Conservation (phyloP, 2,113 vertebrate species). For the Pluvianellus socialis region DNA sequence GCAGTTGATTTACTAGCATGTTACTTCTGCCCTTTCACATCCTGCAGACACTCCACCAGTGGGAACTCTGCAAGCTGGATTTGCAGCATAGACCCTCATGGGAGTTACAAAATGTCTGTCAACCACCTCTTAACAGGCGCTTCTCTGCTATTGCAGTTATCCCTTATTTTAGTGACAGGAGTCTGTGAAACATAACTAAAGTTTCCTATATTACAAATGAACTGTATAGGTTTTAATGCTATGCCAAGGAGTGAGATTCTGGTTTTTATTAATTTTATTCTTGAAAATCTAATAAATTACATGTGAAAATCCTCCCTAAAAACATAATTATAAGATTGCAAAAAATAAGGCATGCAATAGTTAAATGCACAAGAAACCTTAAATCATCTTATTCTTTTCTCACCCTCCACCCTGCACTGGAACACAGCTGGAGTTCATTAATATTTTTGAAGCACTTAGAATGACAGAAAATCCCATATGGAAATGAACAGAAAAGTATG, state of each 20-base stretch:
- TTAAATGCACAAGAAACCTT: background rate
- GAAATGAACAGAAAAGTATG: background rate
- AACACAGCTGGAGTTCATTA: conserved; percentile 34
- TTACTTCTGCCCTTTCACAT: background rate
- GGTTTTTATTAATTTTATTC: background rate
- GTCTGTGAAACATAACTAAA: background rate
- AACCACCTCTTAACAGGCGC: background rate
- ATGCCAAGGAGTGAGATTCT: background rate
- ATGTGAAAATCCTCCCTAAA: background rate
- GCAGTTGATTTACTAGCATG: background rate
- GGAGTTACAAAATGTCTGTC: background rate
- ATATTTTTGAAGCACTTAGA: background rate
- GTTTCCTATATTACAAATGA: background rate
- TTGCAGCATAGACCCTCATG: background rate
- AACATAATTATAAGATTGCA: background rate
- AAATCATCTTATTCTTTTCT: background rate
- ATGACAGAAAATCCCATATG: background rate
- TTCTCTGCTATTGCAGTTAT: background rate
- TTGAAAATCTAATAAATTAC: background rate
- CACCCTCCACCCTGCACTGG: background rate
- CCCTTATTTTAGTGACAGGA: background rate
- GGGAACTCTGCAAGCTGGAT: background rate
- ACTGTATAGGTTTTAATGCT: background rate
- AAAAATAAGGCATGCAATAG: background rate
- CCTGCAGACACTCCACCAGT: background rate